A percentile compares a stretch with the other conserved stretches of the same genome.
Evolutionary conservation across 2,797 vertebrate species (phyloP).

Genomic region (Hypotaenidia philippensis): DNA sequence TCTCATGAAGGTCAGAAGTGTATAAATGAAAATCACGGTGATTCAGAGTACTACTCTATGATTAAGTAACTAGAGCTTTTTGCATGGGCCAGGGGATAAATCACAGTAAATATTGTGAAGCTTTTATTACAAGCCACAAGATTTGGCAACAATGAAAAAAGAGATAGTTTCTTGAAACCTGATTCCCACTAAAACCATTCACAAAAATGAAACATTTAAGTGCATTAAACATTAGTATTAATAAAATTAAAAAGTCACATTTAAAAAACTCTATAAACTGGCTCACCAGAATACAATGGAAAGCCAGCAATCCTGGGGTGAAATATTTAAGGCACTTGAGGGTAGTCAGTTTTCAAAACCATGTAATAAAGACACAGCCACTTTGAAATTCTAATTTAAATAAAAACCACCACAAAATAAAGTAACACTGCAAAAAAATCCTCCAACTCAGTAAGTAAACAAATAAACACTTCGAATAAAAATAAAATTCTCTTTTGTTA

Average conservation of each 20-base stretch:
- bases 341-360: constrained; percentile 31
- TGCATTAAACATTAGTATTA: constrained; percentile 13
- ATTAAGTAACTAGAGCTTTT: not conserved
- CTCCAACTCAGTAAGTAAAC: constrained; percentile 38
- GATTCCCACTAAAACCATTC: not conserved
- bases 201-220: constrained; percentile 49
- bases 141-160: constrained; percentile 25
- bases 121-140: not conserved
- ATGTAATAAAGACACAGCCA: constrained; percentile 17
- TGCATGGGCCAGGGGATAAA: not conserved
- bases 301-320: constrained; percentile 28
- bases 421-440: constrained; percentile 52
- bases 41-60: not conserved
- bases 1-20: not conserved
- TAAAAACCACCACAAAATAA: constrained; percentile 40
- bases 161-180: not conserved
- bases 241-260: constrained; percentile 44
- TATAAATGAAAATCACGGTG: not conserved
- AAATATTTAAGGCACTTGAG: constrained; percentile 69
- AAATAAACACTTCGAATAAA: constrained; percentile 33
- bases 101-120: not conserved
- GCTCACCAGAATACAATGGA: not conserved
- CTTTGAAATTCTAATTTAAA: constrained; percentile 53
- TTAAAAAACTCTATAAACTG: not conserved
- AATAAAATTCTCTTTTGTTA: constrained; percentile 42